phyloP scores from a whole-genome alignment of 2,797 vertebrate species.

The Leptatherina wallacei region DNA sequence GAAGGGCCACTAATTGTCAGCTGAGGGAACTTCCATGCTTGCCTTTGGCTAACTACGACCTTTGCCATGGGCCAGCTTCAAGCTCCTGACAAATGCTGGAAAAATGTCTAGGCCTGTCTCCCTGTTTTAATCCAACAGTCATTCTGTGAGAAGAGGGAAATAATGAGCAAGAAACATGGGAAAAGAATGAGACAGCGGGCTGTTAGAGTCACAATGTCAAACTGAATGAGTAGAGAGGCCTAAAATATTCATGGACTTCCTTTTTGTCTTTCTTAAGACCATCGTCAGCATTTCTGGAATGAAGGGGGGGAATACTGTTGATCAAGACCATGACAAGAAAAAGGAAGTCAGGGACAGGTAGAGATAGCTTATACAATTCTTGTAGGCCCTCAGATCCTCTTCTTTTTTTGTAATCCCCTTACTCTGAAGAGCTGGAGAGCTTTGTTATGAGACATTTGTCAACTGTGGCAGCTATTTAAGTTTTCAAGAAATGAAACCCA shows the following conservation, averaged over 20 bases:
- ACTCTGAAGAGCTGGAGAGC: background rate
- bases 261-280: constrained; percentile 41
- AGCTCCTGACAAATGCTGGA: constrained; percentile 35
- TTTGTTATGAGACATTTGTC: background rate
- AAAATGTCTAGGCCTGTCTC: constrained; percentile 15
- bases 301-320: background rate
- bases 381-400: background rate
- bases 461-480: constrained; percentile 13
- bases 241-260: constrained; percentile 71
- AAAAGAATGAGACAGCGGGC: constrained; percentile 15
- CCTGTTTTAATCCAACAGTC: constrained; percentile 30
- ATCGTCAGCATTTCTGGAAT: constrained; percentile 32
- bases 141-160: constrained; percentile 24
- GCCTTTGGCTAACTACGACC: constrained; percentile 35
- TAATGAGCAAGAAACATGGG: constrained; percentile 34
- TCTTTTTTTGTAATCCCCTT: constrained; percentile 3
- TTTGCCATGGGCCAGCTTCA: constrained; percentile 34
- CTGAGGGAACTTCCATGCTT: constrained; percentile 1
- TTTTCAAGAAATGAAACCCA: background rate
- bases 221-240: constrained; percentile 24
- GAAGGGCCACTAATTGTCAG: background rate
- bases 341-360: background rate
- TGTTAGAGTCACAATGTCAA: constrained; percentile 36
- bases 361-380: constrained; percentile 11
- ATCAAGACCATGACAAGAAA: constrained; percentile 23